Percentiles rank a stretch among this genome's conserved stretches.
phyloP scores from a whole-genome alignment of 2,113 vertebrate species.

The Micromys minutus region DNA sequence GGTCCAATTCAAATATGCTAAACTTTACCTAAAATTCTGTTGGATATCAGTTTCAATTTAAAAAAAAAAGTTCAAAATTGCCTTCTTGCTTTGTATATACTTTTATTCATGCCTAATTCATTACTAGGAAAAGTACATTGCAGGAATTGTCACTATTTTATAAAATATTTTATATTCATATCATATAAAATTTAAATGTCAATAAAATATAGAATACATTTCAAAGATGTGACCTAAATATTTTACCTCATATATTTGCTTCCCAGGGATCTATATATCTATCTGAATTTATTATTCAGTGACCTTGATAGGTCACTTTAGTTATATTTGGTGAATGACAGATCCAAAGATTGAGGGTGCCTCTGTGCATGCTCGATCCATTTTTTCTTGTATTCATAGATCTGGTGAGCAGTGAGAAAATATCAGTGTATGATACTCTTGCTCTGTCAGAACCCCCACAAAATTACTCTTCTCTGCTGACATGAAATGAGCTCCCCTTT shows the following conservation, averaged over 20 bases:
- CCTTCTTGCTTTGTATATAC: not conserved
- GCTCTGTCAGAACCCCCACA: constrained; percentile 37
- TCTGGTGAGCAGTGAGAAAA: constrained; percentile 51
- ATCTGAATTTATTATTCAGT: constrained; percentile 16
- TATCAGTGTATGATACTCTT: constrained; percentile 47
- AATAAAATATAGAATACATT: not conserved
- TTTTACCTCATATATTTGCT: not conserved
- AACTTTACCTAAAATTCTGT: not conserved
- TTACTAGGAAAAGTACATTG: not conserved
- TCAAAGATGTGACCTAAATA: not conserved
- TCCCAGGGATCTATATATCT: not conserved
- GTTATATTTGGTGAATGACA: constrained; percentile 45
- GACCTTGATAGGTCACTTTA: constrained; percentile 4
- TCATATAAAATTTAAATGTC: constrained; percentile 13
- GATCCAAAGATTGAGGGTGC: not conserved
- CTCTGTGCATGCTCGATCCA: not conserved
- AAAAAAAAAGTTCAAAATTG: not conserved
- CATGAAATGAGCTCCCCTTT: constrained; percentile 60
- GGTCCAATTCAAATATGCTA: not conserved
- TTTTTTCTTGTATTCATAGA: not conserved
- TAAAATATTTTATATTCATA: not conserved
- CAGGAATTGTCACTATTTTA: not conserved
- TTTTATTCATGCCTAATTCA: not conserved
- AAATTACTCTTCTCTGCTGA: constrained; percentile 66
- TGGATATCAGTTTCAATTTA: not conserved